phyloP scores from a whole-genome alignment of 2,888 invertebrate genomes.

The Anaspis maculata region DNA sequence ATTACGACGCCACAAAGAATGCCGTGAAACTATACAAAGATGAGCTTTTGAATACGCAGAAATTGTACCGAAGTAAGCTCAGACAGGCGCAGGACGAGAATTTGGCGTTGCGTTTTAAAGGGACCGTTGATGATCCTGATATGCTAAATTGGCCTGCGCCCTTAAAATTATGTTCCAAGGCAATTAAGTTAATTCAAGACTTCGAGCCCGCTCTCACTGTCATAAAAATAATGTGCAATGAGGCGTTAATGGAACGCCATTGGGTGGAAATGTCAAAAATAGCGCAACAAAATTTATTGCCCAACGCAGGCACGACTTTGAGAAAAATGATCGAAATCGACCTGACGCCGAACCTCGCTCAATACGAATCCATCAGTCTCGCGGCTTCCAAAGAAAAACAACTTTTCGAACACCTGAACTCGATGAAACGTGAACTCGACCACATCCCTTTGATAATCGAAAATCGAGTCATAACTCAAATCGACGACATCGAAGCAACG shows the following conservation, averaged over 20 bases:
- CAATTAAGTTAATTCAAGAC: slow-evolving; percentile 53
- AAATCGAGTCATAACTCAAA: slow-evolving; percentile 58
- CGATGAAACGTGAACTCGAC: slow-evolving; percentile 71
- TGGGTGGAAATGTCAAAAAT: slow-evolving; percentile 78
- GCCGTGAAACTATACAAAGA: slow-evolving; percentile 70
- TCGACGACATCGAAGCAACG: slow-evolving; percentile 68
- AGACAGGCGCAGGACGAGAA: slow-evolving; percentile 70
- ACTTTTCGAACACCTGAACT: slow-evolving; percentile 61
- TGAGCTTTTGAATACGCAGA: slow-evolving; percentile 68
- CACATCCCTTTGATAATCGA: slow-evolving; percentile 55
- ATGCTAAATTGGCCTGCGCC: slow-evolving; percentile 72
- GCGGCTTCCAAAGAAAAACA: slow-evolving; percentile 70
- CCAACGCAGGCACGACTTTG: slow-evolving; percentile 72
- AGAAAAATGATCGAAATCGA: slow-evolving; percentile 66
- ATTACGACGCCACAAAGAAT: slow-evolving; percentile 65
- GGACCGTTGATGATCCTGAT: slow-evolving; percentile 65
- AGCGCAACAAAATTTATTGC: slow-evolving; percentile 68
- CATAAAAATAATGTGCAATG: slow-evolving; percentile 80
- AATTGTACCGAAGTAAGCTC: slow-evolving; percentile 65
- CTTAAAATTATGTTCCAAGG: slow-evolving; percentile 61
- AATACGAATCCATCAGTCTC: slow-evolving; percentile 72
- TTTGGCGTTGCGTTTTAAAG: slow-evolving; percentile 48
- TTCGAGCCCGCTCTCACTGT: slow-evolving; percentile 74
- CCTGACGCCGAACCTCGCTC: slow-evolving; percentile 59
- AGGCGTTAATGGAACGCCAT: slow-evolving; percentile 67